These are phyloP conservation scores for Bovichtus variegatus DNA, from an alignment of 2,797 vertebrate genomes.

Conservation along the genomic window DNA sequence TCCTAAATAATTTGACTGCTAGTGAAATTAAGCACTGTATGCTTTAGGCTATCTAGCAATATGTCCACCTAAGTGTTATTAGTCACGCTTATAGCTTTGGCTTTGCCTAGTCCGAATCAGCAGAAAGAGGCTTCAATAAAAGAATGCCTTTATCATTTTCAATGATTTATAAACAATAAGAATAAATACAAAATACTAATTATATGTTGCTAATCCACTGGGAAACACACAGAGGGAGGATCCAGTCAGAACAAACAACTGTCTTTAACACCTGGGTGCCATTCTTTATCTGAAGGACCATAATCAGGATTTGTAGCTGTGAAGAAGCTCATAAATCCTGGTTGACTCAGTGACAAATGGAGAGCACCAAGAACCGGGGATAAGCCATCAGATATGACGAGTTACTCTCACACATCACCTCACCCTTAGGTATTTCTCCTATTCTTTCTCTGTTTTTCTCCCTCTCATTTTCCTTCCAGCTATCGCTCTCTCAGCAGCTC, in stretches of 20 bases:
- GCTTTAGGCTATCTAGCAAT: too few species aligned
- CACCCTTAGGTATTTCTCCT: slow-evolving; percentile 35
- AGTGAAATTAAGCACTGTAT: background rate
- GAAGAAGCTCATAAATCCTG: slow-evolving; percentile 65
- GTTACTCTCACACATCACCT: slow-evolving; percentile 64
- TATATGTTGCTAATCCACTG: background rate
- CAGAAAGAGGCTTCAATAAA: background rate
- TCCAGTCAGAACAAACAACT: slow-evolving; percentile 31
- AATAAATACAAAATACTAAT: background rate
- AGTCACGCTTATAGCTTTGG: background rate
- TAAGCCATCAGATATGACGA: slow-evolving; percentile 70
- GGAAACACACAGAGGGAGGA: background rate
- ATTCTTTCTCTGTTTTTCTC: slow-evolving; percentile 36
- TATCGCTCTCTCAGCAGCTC: slow-evolving; percentile 18
- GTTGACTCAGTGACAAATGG: slow-evolving; percentile 70
- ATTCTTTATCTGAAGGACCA: slow-evolving; percentile 59
- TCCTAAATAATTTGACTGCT: background rate
- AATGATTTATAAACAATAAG: background rate
- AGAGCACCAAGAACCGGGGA: slow-evolving; percentile 43
- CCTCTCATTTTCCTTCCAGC: slow-evolving; percentile 23
- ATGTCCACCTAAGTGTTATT: background rate
- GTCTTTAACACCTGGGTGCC: slow-evolving; percentile 42
- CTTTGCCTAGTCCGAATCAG: background rate
- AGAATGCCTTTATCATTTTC: background rate
- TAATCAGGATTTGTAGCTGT: slow-evolving; percentile 68